Evolutionary conservation across 2,113 vertebrate species (phyloP).

Genomic region (Pseudorasbora parva): DNA sequence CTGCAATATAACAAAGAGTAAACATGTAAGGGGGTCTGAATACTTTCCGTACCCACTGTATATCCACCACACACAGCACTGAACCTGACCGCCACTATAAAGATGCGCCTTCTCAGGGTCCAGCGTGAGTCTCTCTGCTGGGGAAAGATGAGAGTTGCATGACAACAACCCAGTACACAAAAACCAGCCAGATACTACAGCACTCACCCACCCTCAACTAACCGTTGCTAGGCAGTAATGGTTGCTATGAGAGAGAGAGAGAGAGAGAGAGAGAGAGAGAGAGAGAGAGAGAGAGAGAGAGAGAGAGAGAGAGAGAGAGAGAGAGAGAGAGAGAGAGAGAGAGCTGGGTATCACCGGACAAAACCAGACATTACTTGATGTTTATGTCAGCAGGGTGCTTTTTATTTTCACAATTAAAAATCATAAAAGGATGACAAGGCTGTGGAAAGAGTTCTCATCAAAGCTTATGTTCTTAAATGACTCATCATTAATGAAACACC

Average conservation of each 20-base stretch:
- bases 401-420: constrained; percentile 2
- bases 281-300: constrained; percentile 39
- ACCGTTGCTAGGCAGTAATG: constrained; percentile 76
- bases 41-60: no score
- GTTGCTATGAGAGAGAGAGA: constrained; percentile 68
- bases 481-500: neutral
- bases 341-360: constrained; percentile 57
- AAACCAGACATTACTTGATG: constrained; percentile 66
- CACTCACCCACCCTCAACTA: constrained; percentile 57
- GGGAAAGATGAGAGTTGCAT: constrained; percentile 69
- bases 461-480: constrained; percentile 1
- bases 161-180: constrained; percentile 65
- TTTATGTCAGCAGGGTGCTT: constrained; percentile 32
- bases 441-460: neutral
- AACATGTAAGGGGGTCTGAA: no score
- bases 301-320: constrained; percentile 1
- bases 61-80: neutral
- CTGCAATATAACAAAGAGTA: no score
- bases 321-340: constrained; percentile 35
- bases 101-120: constrained; percentile 32
- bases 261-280: constrained; percentile 5
- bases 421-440: neutral
- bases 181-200: constrained; percentile 53
- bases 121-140: constrained; percentile 53
- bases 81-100: constrained; percentile 20